phyloP scores from a whole-genome alignment of 2,888 invertebrate species.

The Encarsia formosa region DNA sequence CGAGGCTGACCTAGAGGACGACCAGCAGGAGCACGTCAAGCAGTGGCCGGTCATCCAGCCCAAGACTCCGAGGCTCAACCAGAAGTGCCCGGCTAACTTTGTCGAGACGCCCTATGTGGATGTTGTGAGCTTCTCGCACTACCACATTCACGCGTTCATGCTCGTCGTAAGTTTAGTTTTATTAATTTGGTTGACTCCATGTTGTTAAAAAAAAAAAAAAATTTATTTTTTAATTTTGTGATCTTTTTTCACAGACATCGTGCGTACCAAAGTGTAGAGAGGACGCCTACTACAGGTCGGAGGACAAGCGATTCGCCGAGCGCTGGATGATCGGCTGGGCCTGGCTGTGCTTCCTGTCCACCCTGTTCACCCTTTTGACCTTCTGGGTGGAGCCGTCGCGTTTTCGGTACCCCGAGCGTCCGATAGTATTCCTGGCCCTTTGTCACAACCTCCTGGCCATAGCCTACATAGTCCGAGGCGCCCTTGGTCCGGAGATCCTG shows the following conservation, averaged over 20 bases:
- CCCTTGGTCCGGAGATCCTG: slow-evolving; percentile 53
- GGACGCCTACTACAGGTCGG: slow-evolving; percentile 64
- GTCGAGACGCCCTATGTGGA: slow-evolving; percentile 55
- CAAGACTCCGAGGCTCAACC: slow-evolving; percentile 35
- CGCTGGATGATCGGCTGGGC: slow-evolving; percentile 76
- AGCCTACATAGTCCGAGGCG: slow-evolving; percentile 68
- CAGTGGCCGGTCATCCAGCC: slow-evolving; percentile 40
- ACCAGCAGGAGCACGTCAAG: slow-evolving; percentile 15
- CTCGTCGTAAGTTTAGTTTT: slow-evolving; percentile 19
- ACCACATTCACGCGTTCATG: slow-evolving; percentile 32
- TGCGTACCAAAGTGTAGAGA: slow-evolving; percentile 62
- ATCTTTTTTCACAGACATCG: no score
- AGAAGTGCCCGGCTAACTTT: slow-evolving; percentile 59
- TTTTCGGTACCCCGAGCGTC: slow-evolving; percentile 90
- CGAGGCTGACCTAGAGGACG: background rate
- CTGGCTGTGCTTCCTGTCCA: slow-evolving; percentile 73
- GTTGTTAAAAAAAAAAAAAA: background rate
- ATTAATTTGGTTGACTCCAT: background rate
- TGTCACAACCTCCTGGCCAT: slow-evolving; percentile 80
- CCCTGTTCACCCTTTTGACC: slow-evolving; percentile 78
- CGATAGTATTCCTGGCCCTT: slow-evolving; percentile 83
- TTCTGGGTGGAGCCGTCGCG: slow-evolving; percentile 85
- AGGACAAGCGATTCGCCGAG: slow-evolving; percentile 67
- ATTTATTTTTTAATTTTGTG: no score
- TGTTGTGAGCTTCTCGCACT: slow-evolving; percentile 33